Evolutionary conservation across 2,113 vertebrate genomes (phyloP).

Genomic region (Varanus salvator): DNA sequence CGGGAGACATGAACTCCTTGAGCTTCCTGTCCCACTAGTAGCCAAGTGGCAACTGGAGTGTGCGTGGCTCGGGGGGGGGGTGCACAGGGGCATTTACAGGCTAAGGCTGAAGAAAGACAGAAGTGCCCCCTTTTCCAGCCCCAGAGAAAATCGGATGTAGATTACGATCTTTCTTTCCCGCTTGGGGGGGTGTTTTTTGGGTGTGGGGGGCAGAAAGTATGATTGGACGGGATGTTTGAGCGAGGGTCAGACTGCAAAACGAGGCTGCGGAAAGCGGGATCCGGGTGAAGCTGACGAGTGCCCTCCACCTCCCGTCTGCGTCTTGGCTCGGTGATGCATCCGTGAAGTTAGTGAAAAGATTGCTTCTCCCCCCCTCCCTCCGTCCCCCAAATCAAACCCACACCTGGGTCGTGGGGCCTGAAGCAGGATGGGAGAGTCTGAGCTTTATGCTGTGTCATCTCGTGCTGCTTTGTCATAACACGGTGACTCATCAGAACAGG

Average conservation of each 20-base stretch:
- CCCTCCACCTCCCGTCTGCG: background rate
- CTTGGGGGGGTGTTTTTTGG: no score
- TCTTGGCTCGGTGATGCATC: no score
- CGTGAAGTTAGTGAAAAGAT: background rate
- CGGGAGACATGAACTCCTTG: no score
- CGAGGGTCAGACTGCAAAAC: no score
- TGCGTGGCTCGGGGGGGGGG: no score
- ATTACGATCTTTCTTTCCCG: background rate
- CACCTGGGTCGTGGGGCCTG: background rate
- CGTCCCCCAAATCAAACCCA: background rate
- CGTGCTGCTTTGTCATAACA: constrained; percentile 22
- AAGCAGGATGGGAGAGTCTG: background rate
- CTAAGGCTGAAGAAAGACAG: background rate
- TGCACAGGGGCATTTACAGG: background rate
- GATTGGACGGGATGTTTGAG: no score
- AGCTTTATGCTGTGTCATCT: background rate
- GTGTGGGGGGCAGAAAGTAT: no score
- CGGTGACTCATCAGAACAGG: constrained; percentile 8
- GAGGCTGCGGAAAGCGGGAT: no score
- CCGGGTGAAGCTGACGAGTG: no score
- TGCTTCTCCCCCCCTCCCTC: background rate
- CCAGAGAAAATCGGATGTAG: background rate
- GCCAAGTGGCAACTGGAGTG: background rate
- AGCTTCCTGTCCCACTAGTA: background rate
- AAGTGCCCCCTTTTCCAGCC: background rate